phyloP scores from a whole-genome alignment of 1,140 invertebrate species.

The Zaprionus ornatus region DNA sequence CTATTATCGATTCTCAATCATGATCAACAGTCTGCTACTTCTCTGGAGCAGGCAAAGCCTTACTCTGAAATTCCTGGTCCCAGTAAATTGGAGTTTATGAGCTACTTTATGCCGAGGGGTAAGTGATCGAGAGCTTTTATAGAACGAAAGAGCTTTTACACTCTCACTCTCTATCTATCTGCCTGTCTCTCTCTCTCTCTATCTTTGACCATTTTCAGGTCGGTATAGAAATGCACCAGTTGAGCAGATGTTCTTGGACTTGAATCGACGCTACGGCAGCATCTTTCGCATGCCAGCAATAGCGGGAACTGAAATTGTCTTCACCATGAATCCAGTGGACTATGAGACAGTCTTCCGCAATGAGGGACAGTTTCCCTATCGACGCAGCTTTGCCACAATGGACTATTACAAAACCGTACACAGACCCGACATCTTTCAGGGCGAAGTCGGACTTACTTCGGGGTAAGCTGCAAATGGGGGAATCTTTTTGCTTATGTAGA shows the following conservation, averaged over 20 bases:
- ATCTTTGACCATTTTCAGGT: constrained; percentile 47
- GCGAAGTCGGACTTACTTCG: constrained; percentile 52
- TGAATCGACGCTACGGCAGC: constrained; percentile 57
- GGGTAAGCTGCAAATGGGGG: constrained; percentile 39
- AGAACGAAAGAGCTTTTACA: background rate
- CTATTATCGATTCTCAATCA: background rate
- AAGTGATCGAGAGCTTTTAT: constrained; percentile 37
- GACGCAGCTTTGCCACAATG: constrained; percentile 61
- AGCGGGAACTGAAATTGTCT: constrained; percentile 59
- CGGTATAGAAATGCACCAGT: constrained; percentile 55
- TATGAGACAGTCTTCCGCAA: constrained; percentile 68
- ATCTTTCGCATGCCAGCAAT: constrained; percentile 67
- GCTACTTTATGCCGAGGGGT: constrained; percentile 73
- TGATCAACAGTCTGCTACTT: background rate
- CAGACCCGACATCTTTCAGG: constrained; percentile 64
- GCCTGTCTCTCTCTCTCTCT: background rate
- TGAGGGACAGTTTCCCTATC: constrained; percentile 70
- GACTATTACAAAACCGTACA: constrained; percentile 66
- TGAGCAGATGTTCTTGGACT: constrained; percentile 59
- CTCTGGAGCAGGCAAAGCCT: constrained; percentile 59
- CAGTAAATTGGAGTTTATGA: constrained; percentile 55
- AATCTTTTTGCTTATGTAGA: background rate
- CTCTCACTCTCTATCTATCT: background rate
- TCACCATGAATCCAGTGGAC: constrained; percentile 71
- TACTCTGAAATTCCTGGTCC: constrained; percentile 66